These are phyloP conservation scores for Eupithecia dodoneata DNA, from an alignment of 2,888 invertebrate genomes.

Conservation along the genomic window DNA sequence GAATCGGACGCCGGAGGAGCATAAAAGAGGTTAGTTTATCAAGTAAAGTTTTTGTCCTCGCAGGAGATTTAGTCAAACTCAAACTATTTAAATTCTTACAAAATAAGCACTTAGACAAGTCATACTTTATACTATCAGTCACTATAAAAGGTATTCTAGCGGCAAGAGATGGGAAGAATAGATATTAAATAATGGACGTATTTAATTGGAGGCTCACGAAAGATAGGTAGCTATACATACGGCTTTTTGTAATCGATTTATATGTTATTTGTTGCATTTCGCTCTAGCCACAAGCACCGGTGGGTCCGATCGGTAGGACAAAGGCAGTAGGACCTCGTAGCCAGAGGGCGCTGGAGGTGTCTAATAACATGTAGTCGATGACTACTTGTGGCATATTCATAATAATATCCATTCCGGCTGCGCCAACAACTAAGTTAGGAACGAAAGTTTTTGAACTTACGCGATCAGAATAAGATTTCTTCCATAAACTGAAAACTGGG, in stretches of 20 bases:
- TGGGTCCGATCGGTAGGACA: too few species aligned
- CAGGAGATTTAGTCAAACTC: background rate
- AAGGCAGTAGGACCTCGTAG: too few species aligned
- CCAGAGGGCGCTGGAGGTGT: too few species aligned
- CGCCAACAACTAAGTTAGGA: background rate
- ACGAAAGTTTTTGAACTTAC: background rate
- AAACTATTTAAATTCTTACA: too few species aligned
- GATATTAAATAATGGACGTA: background rate
- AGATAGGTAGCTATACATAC: background rate
- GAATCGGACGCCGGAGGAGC: constrained; percentile 87
- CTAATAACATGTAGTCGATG: background rate
- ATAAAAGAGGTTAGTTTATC: constrained; percentile 88
- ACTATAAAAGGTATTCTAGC: background rate
- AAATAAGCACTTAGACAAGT: too few species aligned
- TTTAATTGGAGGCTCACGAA: background rate
- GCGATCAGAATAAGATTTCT: too few species aligned
- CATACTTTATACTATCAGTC: too few species aligned
- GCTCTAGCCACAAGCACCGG: too few species aligned
- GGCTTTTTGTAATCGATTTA: too few species aligned
- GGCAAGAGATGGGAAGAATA: background rate
- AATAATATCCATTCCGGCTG: background rate
- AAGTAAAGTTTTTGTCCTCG: background rate
- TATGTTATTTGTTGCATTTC: too few species aligned
- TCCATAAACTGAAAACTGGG: background rate
- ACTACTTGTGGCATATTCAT: background rate